phyloP scores from a whole-genome alignment of 2,113 vertebrate genomes.

The Pygoscelis adeliae region DNA sequence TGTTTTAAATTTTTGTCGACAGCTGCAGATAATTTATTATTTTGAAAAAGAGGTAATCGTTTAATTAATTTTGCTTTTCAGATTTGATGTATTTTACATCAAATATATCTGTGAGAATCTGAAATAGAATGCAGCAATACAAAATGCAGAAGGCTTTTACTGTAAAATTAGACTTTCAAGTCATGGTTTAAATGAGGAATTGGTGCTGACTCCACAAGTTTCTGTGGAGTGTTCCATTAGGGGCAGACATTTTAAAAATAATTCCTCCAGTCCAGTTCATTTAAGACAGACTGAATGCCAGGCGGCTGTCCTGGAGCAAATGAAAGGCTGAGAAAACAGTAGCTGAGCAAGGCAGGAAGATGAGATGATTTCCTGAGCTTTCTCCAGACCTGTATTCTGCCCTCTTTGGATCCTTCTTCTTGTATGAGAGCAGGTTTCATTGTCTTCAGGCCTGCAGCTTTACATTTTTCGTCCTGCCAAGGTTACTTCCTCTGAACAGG shows the following conservation, averaged over 20 bases:
- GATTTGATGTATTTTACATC: neutral
- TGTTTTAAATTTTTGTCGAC: neutral
- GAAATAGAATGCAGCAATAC: neutral
- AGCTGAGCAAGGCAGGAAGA: neutral
- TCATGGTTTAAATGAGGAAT: neutral
- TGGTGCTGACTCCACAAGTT: neutral
- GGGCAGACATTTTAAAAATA: neutral
- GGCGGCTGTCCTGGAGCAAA: neutral
- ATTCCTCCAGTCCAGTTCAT: neutral
- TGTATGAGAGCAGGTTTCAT: neutral
- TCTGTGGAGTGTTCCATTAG: neutral
- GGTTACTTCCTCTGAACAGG: neutral
- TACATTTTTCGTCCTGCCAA: neutral
- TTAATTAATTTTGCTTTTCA: neutral
- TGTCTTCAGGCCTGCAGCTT: neutral
- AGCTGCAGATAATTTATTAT: neutral
- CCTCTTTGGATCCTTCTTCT: neutral
- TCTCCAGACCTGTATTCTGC: neutral
- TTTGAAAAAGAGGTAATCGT: neutral
- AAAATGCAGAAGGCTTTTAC: neutral
- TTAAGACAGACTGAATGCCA: neutral
- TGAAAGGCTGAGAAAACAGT: neutral
- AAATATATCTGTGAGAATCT: neutral
- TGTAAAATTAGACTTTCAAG: neutral
- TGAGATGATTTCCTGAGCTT: neutral